Base-by-base conservation (phyloP, 2,797 vertebrate species). In the Enteromius mattozi region DNA sequence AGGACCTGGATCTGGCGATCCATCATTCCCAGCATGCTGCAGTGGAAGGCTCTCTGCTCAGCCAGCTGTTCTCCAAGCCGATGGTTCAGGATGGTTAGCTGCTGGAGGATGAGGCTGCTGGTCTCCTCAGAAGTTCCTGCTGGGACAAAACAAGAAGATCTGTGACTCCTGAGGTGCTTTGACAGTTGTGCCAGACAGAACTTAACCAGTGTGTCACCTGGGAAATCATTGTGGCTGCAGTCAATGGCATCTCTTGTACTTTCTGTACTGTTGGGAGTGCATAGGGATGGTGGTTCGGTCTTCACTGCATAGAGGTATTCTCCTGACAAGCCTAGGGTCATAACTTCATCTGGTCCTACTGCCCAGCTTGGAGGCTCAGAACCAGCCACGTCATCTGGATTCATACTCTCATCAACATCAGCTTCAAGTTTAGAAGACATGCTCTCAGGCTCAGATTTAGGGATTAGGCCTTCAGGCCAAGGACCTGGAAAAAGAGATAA, bases 21-120 rank as follows among this genome's bases (percentile, higher is more conserved):
- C 89, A 91, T 88, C 69, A 91, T 87, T 12, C 88, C 90, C 78
- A 91, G 84, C 90, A 91, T 89, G 81, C 89, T 90, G 86, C 90
- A 91, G 82, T 91, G 90, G 88, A 91, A 91, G 59, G 90, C 90
- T 82, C 88, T 87, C 70, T 91, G 90, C 84, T 91, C 90, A 0
- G 90, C 88, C 35, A 90, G 86, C 81, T 91, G 90, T 76, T 90
- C 88, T n/a, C 85, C 88, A 12, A 91, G 87, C 81, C 88, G 90
- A 80, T 90, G 90, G 86, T 91, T 91, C 47, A 91, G 85, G 54
- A 91, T 83, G 59, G 85, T 91, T 47, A 91, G 89, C 80, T 91
- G 90, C 86, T 90, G 88, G 19, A 91, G 88, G 51, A 91, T 89
- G 54, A 89, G 84, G 70, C 82, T 89, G 79, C 89, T 88, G 72